Conservation (phyloP, 1,140 invertebrate genomes). For the Zaprionus gabonicus region DNA sequence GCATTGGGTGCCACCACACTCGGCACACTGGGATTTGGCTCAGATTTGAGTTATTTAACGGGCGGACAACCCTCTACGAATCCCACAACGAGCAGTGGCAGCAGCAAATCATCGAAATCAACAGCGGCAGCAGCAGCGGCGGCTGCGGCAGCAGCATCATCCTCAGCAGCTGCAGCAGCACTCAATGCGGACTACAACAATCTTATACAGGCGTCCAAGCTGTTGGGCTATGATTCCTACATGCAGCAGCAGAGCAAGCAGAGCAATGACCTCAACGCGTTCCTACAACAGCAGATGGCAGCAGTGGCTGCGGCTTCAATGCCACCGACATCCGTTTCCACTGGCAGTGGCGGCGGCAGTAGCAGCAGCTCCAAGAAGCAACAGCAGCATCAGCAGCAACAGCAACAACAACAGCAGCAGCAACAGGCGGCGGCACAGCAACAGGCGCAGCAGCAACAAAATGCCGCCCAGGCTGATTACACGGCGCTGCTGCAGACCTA, state of each 20-base stretch:
- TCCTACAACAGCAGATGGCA: conserved; percentile 81
- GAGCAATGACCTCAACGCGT: conserved; percentile 75
- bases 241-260: conserved; percentile 78
- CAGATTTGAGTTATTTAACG: conserved; percentile 76
- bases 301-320: conserved; percentile 71
- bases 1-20: conserved; percentile 80
- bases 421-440: conserved; percentile 46
- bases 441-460: conserved; percentile 16
- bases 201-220: conserved; percentile 77
- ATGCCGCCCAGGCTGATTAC: conserved; percentile 68
- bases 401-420: conserved; percentile 48
- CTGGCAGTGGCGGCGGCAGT: conserved; percentile 33
- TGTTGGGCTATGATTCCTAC: conserved; percentile 81
- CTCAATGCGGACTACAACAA: conserved; percentile 79
- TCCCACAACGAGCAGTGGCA: conserved; percentile 19
- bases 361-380: conserved; percentile 47
- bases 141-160: conserved; percentile 63
- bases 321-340: conserved; percentile 44
- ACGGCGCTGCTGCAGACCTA: conserved; percentile 78
- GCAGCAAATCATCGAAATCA: conserved; percentile 64
- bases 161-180: conserved; percentile 70
- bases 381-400: conserved; percentile 50
- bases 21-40: conserved; percentile 77
- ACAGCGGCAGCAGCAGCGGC: conserved; percentile 30
- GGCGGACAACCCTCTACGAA: conserved; percentile 36